These are phyloP conservation scores for Moxostoma hubbsi DNA, from an alignment of 2,797 vertebrate genomes.

Conservation along the genomic window DNA sequence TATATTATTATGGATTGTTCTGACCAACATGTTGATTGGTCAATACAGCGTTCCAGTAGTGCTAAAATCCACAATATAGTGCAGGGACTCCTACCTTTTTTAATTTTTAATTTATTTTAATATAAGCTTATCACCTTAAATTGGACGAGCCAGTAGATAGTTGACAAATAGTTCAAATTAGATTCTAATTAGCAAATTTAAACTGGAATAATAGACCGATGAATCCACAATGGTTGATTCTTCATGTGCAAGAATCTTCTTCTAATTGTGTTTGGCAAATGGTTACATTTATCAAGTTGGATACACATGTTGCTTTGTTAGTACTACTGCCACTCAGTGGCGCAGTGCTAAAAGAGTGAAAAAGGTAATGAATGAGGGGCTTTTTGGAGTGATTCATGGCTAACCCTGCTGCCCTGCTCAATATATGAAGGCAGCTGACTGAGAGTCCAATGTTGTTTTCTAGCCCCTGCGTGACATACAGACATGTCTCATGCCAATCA, in stretches of 20 bases:
- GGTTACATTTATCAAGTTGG: background rate
- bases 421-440: constrained; percentile 46
- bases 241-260: background rate
- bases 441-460: constrained; percentile 24
- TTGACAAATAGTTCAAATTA: no score
- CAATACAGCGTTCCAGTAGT: no score
- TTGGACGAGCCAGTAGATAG: no score
- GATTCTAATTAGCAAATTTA: background rate
- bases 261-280: constrained; percentile 8
- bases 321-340: constrained; percentile 2
- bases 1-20: no score
- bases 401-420: constrained; percentile 59
- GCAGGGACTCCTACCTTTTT: no score
- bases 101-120: no score
- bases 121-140: no score
- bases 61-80: no score
- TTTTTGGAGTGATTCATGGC: constrained; percentile 45
- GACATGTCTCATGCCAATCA: constrained; percentile 14
- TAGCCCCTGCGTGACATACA: constrained; percentile 1
- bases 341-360: constrained; percentile 50
- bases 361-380: constrained; percentile 32
- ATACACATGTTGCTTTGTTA: constrained; percentile 24
- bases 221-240: background rate
- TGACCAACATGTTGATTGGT: no score
- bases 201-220: background rate